These are phyloP conservation scores for Leptonema lineaticorne DNA, from an alignment of 1,140 invertebrate species.

Conservation along the genomic window DNA sequence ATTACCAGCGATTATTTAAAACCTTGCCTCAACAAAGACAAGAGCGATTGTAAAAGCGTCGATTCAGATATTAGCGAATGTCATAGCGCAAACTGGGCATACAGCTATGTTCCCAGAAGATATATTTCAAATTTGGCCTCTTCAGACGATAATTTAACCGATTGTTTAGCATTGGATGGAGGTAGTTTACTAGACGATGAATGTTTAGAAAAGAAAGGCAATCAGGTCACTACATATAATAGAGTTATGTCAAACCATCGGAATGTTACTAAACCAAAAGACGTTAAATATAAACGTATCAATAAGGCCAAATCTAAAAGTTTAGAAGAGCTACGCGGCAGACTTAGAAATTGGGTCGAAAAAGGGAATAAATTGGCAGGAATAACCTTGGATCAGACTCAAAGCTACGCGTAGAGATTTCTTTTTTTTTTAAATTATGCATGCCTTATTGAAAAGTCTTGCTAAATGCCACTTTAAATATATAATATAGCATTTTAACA, in stretches of 20 bases:
- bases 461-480: no score
- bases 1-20: conserved; percentile 50
- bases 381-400: conserved; percentile 53
- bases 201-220: conserved; percentile 47
- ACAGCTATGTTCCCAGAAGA: conserved; percentile 56
- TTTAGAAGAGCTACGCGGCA: conserved; percentile 77
- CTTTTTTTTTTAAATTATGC: conserved; percentile 40
- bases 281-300: conserved; percentile 87
- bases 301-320: conserved; percentile 89
- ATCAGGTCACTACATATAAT: conserved; percentile 76
- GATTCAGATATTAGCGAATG: conserved; percentile 41
- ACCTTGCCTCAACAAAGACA: conserved; percentile 28
- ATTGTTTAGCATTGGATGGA: conserved; percentile 49
- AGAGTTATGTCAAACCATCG: conserved; percentile 87
- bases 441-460: no score
- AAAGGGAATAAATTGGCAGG: conserved; percentile 66
- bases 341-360: conserved; percentile 81
- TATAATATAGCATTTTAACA: no score
- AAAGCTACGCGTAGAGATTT: conserved; percentile 52
- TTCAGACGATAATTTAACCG: conserved; percentile 50
- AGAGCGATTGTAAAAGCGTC: conserved; percentile 42
- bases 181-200: conserved; percentile 43
- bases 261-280: conserved; percentile 86
- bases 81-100: conserved; percentile 47
- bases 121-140: conserved; percentile 54